phyloP scores from a whole-genome alignment of 2,113 vertebrate species.

The Edolisoma coerulescens region DNA sequence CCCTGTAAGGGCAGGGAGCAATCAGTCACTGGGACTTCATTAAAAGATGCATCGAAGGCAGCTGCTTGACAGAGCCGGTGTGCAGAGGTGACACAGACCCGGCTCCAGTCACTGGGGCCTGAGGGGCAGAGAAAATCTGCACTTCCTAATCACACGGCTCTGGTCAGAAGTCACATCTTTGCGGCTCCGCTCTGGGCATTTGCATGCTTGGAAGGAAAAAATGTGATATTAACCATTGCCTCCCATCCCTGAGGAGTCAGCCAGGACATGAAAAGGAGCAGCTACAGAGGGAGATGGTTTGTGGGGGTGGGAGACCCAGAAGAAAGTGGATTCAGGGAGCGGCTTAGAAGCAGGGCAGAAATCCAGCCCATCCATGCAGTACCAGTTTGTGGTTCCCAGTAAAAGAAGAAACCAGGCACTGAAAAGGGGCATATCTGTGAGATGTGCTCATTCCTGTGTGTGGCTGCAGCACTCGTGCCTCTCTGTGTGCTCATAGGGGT shows the following conservation, averaged over 20 bases:
- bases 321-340: neutral
- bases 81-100: neutral
- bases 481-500: neutral
- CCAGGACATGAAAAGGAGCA: neutral
- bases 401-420: neutral
- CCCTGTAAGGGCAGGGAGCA: neutral
- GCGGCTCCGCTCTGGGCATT: neutral
- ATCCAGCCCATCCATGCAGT: neutral
- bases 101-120: neutral
- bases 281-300: neutral
- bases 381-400: neutral
- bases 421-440: neutral
- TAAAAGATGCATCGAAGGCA: neutral
- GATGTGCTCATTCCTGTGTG: accelerated
- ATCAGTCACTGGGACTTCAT: neutral
- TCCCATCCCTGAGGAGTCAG: neutral
- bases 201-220: neutral
- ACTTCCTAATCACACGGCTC: neutral
- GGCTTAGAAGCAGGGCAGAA: neutral
- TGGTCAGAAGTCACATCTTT: neutral
- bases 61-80: neutral
- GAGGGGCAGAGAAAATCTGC: neutral
- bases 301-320: neutral
- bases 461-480: accelerated
- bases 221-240: neutral